A percentile compares a stretch with the other conserved stretches of the same genome.
Conservation (phyloP, 2,113 vertebrate genomes). For the Pygoscelis adeliae region DNA sequence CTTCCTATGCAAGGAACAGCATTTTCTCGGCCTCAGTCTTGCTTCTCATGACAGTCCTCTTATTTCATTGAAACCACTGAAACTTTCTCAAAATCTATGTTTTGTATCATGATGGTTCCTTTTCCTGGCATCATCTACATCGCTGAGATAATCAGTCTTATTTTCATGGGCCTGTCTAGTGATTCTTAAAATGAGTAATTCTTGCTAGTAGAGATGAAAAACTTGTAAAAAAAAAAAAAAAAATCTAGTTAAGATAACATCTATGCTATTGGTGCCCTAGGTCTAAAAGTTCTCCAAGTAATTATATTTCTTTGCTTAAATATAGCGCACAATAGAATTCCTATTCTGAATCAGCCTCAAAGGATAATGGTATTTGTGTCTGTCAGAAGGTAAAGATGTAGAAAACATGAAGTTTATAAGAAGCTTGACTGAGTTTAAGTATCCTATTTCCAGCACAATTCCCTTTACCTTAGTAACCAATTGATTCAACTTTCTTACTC, state of each 20-base stretch:
- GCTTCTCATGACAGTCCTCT: background rate
- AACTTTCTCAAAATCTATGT: background rate
- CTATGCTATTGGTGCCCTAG: background rate
- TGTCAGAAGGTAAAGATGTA: background rate
- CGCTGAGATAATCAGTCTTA: background rate
- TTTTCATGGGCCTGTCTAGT: background rate
- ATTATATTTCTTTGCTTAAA: background rate
- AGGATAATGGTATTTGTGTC: background rate
- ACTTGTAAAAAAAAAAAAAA: background rate
- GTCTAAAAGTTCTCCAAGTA: background rate
- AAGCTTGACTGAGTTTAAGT: background rate
- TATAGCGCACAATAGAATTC: background rate
- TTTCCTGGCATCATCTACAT: background rate
- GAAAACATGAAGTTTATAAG: background rate
- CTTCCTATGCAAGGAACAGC: background rate
- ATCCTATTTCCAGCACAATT: background rate
- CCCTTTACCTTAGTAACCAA: background rate
- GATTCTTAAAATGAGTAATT: background rate
- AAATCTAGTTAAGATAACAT: background rate
- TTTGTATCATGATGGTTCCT: background rate
- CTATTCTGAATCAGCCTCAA: background rate
- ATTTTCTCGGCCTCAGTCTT: background rate
- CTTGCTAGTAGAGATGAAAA: background rate
- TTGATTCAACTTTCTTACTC: background rate
- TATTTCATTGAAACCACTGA: background rate